A percentile compares a stretch with the other conserved stretches of the same genome.
Evolutionary conservation across 2,888 invertebrate genomes (phyloP).

Genomic region (Pheosia gnoma): DNA sequence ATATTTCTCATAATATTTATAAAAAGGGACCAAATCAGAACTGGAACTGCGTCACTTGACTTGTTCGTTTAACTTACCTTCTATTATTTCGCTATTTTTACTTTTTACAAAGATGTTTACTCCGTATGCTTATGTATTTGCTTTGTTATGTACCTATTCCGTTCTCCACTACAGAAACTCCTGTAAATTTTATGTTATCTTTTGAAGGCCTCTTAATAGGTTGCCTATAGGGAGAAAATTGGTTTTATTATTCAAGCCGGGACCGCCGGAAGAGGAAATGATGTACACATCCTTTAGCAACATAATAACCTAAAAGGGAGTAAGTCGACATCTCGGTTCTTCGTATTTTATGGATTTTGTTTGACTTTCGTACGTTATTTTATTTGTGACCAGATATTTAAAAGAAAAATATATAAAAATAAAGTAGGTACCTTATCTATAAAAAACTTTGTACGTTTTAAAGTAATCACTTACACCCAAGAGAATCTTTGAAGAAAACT

Average conservation of each 20-base stretch:
- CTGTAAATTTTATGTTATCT: slow-evolving; percentile 25
- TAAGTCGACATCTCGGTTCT: slow-evolving; percentile 9
- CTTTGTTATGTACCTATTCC: slow-evolving; percentile 14
- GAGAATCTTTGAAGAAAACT: too few relatives aligned
- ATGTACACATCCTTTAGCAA: slow-evolving; percentile 36
- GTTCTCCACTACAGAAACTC: slow-evolving; percentile 20
- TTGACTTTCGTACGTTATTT: too few relatives aligned
- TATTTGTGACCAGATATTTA: too few relatives aligned
- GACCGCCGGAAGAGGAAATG: slow-evolving; percentile 42
- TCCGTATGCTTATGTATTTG: not conserved
- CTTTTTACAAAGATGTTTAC: not conserved
- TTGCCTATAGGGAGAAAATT: slow-evolving; percentile 43
- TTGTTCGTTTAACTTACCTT: too few relatives aligned
- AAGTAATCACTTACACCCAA: too few relatives aligned
- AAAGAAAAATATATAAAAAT: too few relatives aligned
- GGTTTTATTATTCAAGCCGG: slow-evolving; percentile 42
- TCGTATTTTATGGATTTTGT: not conserved
- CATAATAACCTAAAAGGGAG: slow-evolving; percentile 22
- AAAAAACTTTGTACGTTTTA: too few relatives aligned
- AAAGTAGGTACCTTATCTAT: too few relatives aligned
- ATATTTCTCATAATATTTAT: too few relatives aligned
- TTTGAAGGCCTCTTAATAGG: slow-evolving; percentile 31
- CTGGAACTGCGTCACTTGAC: too few relatives aligned
- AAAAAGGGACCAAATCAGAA: too few relatives aligned
- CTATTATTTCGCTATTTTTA: too few relatives aligned